phyloP scores from a whole-genome alignment of 2,888 invertebrate species.

The Melieria omissa region DNA sequence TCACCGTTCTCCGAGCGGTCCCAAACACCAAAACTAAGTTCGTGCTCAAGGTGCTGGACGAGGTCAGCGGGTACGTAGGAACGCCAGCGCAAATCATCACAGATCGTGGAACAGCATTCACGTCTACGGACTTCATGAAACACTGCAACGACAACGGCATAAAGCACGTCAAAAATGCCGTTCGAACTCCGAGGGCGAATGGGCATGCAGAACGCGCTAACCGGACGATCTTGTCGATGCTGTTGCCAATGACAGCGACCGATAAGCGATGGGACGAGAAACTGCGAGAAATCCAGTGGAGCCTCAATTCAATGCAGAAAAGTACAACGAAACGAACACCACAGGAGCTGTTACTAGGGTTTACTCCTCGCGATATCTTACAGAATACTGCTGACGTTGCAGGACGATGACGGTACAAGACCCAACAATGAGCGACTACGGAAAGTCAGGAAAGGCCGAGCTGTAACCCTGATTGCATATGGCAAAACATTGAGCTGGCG shows the following conservation, averaged over 20 bases:
- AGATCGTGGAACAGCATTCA: conserved; percentile 50
- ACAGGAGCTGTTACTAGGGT: not conserved
- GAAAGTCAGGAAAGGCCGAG: too few species aligned
- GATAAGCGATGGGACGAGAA: conserved; percentile 38
- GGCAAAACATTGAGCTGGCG: too few species aligned
- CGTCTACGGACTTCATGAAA: conserved; percentile 44
- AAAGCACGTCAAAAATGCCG: conserved; percentile 47
- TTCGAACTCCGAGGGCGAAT: conserved; percentile 47
- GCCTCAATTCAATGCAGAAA: conserved; percentile 32
- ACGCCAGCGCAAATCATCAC: conserved; percentile 30
- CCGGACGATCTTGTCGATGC: conserved; percentile 33
- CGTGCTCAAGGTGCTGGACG: too few species aligned
- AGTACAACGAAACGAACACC: conserved; percentile 32
- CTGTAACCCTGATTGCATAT: too few species aligned
- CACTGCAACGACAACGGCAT: conserved; percentile 44
- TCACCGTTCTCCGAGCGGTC: conserved; percentile 7
- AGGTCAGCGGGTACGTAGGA: too few species aligned
- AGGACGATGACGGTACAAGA: too few species aligned
- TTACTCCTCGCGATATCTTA: too few species aligned
- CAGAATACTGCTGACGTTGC: too few species aligned
- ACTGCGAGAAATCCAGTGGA: conserved; percentile 32
- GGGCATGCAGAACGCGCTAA: conserved; percentile 38
- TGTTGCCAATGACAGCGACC: conserved; percentile 28
- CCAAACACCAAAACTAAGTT: conserved; percentile 12
- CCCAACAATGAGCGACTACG: not conserved